Evolutionary conservation across 30 jellyfish, hydroid and myxozoan genomes (phyloP).

Genomic region (Cassiopea xamachana): DNA sequence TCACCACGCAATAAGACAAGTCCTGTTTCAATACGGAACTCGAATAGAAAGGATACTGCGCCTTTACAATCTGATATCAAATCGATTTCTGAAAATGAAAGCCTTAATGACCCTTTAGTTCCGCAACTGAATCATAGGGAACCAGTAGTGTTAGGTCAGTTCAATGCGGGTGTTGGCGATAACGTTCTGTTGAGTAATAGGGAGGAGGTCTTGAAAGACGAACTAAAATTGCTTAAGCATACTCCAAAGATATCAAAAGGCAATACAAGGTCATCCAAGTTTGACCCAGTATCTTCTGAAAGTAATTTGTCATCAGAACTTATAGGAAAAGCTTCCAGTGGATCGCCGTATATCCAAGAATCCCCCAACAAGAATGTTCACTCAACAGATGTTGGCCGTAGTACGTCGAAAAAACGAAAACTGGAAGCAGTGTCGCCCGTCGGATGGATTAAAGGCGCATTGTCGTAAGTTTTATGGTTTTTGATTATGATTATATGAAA

Average conservation of each 20-base stretch:
- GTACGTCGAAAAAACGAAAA: slow-evolving; percentile 49
- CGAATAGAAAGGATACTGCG: background rate
- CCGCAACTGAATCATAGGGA: background rate
- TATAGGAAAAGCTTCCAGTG: background rate
- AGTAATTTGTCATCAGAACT: background rate
- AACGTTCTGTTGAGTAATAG: background rate
- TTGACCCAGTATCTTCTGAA: background rate
- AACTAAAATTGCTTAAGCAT: background rate
- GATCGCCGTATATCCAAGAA: background rate
- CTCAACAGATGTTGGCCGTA: background rate
- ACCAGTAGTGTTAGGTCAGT: background rate
- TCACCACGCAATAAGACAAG: slow-evolving; percentile 6
- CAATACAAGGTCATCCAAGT: background rate
- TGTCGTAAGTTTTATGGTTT: slow-evolving; percentile 64
- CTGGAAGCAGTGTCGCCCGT: slow-evolving; percentile 61
- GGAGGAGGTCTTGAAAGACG: background rate
- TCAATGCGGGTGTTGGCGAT: background rate
- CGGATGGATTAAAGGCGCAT: slow-evolving; percentile 92
- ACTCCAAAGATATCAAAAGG: background rate
- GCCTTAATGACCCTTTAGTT: background rate
- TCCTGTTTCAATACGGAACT: background rate
- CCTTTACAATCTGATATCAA: background rate
- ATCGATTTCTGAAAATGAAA: background rate
- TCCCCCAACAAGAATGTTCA: background rate
- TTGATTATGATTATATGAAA: background rate